A percentile compares a stretch with the other conserved stretches of the same genome.
These are phyloP conservation scores for Zosterops pallidus DNA, from an alignment of 2,113 vertebrate species.

Conservation along the genomic window DNA sequence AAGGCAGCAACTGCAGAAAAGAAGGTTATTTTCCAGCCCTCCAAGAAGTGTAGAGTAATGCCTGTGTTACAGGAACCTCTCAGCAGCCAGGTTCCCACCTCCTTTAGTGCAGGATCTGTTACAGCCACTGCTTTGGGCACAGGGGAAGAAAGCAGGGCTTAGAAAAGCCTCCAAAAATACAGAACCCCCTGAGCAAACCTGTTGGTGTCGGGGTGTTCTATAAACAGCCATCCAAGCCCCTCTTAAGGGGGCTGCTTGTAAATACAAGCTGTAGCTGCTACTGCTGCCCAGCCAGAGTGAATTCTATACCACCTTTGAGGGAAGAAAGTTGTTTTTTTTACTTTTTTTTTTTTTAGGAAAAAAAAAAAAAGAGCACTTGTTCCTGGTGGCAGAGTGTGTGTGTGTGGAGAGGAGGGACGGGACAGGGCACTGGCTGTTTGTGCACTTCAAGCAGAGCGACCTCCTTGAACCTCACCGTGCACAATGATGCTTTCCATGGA, in stretches of 20 bases:
- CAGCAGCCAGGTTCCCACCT: constrained; percentile 4
- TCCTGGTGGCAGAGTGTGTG: background rate
- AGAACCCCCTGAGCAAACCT: constrained; percentile 6
- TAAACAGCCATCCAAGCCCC: background rate
- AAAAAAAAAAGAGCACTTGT: constrained; percentile 21
- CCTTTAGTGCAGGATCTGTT: constrained; percentile 19
- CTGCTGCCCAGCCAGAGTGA: background rate
- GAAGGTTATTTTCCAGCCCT: constrained; percentile 60
- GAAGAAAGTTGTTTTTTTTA: background rate
- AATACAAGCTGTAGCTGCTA: background rate
- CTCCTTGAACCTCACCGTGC: constrained; percentile 34
- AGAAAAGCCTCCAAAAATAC: constrained; percentile 21
- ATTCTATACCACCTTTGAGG: constrained; percentile 48
- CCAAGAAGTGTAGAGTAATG: constrained; percentile 26
- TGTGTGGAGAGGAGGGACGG: background rate
- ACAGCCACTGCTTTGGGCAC: background rate
- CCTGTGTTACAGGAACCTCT: background rate
- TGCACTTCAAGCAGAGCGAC: constrained; percentile 57
- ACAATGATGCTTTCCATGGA: constrained; percentile 59
- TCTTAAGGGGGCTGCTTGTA: constrained; percentile 46
- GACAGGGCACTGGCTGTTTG: constrained; percentile 56
- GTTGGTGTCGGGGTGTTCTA: background rate
- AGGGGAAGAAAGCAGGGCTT: constrained; percentile 21
- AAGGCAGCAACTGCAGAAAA: constrained; percentile 36
- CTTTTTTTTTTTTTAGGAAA: background rate